Evolutionary conservation across 2,888 invertebrate genomes (phyloP).

Genomic region (Drepana falcataria): DNA sequence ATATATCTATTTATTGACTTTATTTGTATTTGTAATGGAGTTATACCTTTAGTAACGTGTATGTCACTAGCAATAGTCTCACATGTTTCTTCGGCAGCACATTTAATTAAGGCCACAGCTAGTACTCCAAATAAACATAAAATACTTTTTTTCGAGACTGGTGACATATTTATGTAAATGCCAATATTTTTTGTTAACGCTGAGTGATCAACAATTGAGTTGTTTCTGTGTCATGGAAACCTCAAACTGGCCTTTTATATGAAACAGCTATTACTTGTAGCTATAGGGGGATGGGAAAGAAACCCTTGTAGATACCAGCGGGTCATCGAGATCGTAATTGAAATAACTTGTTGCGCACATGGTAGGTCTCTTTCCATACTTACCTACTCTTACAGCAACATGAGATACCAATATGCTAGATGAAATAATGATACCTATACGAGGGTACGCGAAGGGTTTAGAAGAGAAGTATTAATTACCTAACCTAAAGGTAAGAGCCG

Average conservation of each 20-base stretch:
- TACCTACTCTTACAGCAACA: neutral
- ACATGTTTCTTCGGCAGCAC: constrained; percentile 84
- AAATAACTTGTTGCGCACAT: constrained; percentile 32
- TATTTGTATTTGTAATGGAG: too few species aligned
- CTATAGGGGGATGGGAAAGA: constrained; percentile 14
- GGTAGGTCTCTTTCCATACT: constrained; percentile 3
- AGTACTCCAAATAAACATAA: constrained; percentile 21
- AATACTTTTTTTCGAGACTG: constrained; percentile 15
- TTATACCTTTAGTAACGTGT: constrained; percentile 89
- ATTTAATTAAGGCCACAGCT: constrained; percentile 20
- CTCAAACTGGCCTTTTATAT: constrained; percentile 10
- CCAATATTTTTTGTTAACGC: neutral
- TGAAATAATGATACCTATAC: too few species aligned
- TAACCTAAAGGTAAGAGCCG: too few species aligned
- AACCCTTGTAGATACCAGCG: constrained; percentile 32
- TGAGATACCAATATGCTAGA: too few species aligned
- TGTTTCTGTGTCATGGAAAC: neutral
- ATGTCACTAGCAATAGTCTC: constrained; percentile 92
- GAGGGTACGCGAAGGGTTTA: too few species aligned
- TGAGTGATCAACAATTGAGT: neutral
- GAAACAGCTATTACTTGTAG: constrained; percentile 13
- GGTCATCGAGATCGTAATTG: constrained; percentile 36
- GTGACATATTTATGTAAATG: neutral
- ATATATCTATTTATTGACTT: too few species aligned
- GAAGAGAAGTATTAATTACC: too few species aligned